Base-by-base conservation (phyloP, 2,113 vertebrate genomes). In the Paratilapia polleni region DNA sequence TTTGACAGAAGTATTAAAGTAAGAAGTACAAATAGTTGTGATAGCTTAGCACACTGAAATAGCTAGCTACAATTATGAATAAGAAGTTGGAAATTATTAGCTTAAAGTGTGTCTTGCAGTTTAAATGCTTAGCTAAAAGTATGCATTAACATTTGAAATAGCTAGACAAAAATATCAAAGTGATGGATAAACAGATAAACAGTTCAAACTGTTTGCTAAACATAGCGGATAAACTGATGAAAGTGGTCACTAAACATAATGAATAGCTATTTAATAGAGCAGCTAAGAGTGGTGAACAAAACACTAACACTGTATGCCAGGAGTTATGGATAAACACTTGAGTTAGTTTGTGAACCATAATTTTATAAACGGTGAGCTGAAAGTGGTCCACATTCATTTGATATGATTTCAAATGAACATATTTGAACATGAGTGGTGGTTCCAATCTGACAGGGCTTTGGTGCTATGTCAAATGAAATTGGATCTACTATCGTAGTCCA, bases 31-130 rank as follows among this genome's bases (percentile, higher is more conserved):
- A 68, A 26, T 8, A 68, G 4, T 68, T 26, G 63, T 68, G n/a
- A n/a, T 68, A 68, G 22, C 63, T 68, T 68, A 68, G 47, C 63
- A 17, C n/a, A 68, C 43, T 7, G 43, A 66, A 47, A 43, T 68
- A 11, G 38, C 38, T 66, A 68, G 38, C 63, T 26, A 0, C 43
- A 43, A 4, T 66, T 22, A 17, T 0, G 4, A 66, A 22, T 7
- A 14, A 0, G 38, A 26, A 68, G 22, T 0, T 17, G 4, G 22
- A 26, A 36, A 24, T 66, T 43, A 10, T 31, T 10, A 24, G 0
- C 4, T 66, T 66, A 66, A 66, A 22, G 7, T 43, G 63, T 2
- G 0, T 1, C 22, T 64, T 41, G 17, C n/a, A 66, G 13, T 66
- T 43, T 43, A 24, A 11, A 17, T 24, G 63, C 38, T 66, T 64